Evolutionary conservation across 2,113 vertebrate genomes (phyloP).

Genomic region (Eurypyga helias): DNA sequence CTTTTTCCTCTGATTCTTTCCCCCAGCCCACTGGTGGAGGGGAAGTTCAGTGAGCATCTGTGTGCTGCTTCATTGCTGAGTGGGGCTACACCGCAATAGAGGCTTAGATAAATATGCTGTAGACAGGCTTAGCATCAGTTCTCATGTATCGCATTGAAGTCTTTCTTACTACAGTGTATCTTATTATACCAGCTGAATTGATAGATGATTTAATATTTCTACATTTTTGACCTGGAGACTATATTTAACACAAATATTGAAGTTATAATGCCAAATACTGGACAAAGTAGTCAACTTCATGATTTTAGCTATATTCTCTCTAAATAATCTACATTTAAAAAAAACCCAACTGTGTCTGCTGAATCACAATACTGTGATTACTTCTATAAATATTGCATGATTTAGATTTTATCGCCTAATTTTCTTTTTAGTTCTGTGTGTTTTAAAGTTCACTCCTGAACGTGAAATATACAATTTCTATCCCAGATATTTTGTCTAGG

Average conservation of each 20-base stretch:
- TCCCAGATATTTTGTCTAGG: background rate
- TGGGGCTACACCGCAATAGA: no score
- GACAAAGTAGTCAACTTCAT: background rate
- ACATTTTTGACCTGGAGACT: background rate
- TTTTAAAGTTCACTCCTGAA: background rate
- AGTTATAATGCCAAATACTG: background rate
- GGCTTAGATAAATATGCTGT: background rate
- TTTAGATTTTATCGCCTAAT: background rate
- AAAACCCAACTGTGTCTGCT: background rate
- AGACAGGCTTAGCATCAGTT: background rate
- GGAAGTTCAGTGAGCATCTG: no score
- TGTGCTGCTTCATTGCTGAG: no score
- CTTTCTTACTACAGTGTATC: background rate
- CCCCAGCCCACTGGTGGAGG: no score
- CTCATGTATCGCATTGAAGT: background rate
- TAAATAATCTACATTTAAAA: background rate
- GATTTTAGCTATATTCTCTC: background rate
- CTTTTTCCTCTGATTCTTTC: no score
- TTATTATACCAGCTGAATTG: background rate
- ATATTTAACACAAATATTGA: background rate
- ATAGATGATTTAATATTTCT: background rate
- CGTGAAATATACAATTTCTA: background rate
- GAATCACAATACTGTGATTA: background rate
- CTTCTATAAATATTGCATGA: conserved; percentile 14
- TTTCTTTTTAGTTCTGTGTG: background rate